Conservation (phyloP, 1,140 invertebrate species). For the Drosophila athabasca region DNA sequence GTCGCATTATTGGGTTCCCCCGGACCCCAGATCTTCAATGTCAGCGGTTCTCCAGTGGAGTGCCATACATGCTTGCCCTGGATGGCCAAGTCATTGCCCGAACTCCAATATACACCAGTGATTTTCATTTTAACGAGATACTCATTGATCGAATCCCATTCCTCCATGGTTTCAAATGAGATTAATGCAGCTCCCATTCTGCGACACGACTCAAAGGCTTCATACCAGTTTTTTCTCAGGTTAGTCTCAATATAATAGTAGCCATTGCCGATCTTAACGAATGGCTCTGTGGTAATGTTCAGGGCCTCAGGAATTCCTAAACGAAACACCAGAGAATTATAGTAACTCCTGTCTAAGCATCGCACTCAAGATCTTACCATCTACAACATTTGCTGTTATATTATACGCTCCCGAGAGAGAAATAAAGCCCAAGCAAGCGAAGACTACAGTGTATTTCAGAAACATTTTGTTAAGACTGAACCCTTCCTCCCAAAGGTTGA, state of each 20-base stretch:
- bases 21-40: slow-evolving; percentile 12
- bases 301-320: neutral
- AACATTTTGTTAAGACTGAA: too few species aligned
- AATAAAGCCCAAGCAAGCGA: too few species aligned
- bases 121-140: neutral
- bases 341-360: neutral
- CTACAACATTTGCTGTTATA: neutral
- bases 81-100: slow-evolving; percentile 21
- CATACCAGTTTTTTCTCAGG: slow-evolving; percentile 18
- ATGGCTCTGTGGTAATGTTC: slow-evolving; percentile 4
- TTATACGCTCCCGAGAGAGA: neutral
- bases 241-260: slow-evolving; percentile 12
- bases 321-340: too few species aligned
- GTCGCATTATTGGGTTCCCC: slow-evolving; percentile 30
- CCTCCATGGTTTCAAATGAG: slow-evolving; percentile 11
- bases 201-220: slow-evolving; percentile 14
- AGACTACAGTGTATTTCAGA: too few species aligned
- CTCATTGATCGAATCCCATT: slow-evolving; percentile 7
- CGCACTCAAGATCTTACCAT: neutral
- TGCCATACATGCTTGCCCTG: slow-evolving; percentile 23
- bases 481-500: too few species aligned
- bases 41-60: slow-evolving; percentile 16
- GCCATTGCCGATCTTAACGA: slow-evolving; percentile 14
- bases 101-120: slow-evolving; percentile 21
- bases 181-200: neutral